Percentiles rank a stretch among this genome's conserved stretches.
phyloP scores from a whole-genome alignment of 1,140 invertebrate genomes.

The Drosophila cardini region DNA sequence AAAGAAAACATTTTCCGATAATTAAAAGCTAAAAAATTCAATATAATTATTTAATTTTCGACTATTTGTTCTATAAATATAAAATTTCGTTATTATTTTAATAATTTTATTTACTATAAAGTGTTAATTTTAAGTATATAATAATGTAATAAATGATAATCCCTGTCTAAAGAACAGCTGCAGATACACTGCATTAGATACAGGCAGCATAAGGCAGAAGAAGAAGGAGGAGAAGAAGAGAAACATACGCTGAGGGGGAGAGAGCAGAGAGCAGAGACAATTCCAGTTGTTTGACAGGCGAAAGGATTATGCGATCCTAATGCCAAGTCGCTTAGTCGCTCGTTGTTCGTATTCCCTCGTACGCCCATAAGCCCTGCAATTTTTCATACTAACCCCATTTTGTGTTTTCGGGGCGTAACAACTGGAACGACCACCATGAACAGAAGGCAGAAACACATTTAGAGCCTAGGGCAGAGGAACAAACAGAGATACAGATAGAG shows the following conservation, averaged over 20 bases:
- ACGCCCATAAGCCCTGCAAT: conserved; percentile 52
- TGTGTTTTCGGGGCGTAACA: conserved; percentile 11
- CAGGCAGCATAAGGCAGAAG: conserved; percentile 10
- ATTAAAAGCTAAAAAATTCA: too few relatives aligned
- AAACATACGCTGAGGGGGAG: conserved; percentile 1
- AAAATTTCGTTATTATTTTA: too few relatives aligned
- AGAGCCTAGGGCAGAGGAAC: not conserved
- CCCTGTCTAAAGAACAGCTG: not conserved
- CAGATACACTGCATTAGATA: not conserved
- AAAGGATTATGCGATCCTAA: conserved; percentile 68
- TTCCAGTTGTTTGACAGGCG: conserved; percentile 45
- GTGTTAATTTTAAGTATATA: too few relatives aligned
- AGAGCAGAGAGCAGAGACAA: conserved; percentile 10
- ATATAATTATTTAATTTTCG: too few relatives aligned
- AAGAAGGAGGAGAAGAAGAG: conserved; percentile 15
- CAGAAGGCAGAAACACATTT: not conserved
- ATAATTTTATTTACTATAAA: too few relatives aligned
- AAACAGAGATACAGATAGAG: conserved; percentile 16
- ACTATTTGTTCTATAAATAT: too few relatives aligned
- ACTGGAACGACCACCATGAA: not conserved
- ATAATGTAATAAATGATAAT: too few relatives aligned
- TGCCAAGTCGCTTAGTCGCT: conserved; percentile 41
- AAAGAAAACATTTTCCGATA: too few relatives aligned
- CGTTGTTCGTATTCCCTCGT: conserved; percentile 5
- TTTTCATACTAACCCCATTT: conserved; percentile 61